These are phyloP conservation scores for Agonum fuliginosum DNA, from an alignment of 2,888 invertebrate species.

Conservation along the genomic window DNA sequence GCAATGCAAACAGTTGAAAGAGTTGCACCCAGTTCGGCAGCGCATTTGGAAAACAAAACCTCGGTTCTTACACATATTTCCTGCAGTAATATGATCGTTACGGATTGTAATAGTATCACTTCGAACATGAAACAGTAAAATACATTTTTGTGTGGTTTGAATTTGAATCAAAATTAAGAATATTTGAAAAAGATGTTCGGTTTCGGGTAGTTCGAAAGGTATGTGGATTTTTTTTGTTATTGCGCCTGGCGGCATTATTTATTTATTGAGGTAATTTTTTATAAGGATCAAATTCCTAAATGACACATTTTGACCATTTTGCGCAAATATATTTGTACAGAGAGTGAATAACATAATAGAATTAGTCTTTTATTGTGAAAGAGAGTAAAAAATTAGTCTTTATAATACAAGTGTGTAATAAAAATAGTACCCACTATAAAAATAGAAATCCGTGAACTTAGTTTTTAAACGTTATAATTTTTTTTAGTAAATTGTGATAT, in stretches of 20 bases:
- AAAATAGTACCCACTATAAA: background rate
- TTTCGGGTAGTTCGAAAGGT: background rate
- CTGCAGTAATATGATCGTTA: slow-evolving; percentile 61
- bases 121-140: slow-evolving; percentile 45
- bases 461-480: background rate
- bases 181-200: background rate
- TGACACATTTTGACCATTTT: too few species aligned
- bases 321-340: too few species aligned
- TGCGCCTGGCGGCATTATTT: too few species aligned
- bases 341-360: background rate
- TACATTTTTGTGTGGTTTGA: background rate
- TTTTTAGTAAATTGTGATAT: slow-evolving; percentile 35
- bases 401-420: background rate
- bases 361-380: background rate
- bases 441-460: background rate
- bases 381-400: background rate
- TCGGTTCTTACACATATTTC: slow-evolving; percentile 62
- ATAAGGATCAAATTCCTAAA: too few species aligned
- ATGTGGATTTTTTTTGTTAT: background rate
- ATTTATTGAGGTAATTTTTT: too few species aligned
- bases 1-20: slow-evolving; percentile 62
- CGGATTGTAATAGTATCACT: slow-evolving; percentile 54
- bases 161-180: background rate
- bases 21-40: slow-evolving; percentile 60
- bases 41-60: slow-evolving; percentile 62